Evolutionary conservation across 2,113 vertebrate genomes (phyloP), one percentile per base, ranked within the genome.

Genomic region (Rostratula benghalensis): DNA sequence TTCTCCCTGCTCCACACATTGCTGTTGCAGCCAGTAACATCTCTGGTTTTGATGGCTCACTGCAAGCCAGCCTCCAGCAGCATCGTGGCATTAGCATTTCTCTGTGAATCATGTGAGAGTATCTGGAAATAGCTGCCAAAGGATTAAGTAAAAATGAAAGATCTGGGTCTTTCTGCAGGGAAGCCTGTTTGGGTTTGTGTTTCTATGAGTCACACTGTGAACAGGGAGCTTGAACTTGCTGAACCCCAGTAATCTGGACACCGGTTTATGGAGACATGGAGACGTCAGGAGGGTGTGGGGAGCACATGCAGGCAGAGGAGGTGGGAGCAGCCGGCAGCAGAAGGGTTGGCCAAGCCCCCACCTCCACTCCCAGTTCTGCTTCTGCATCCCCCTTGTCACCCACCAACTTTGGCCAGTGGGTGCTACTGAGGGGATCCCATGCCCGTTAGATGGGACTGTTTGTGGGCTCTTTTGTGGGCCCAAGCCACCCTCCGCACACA

Each of bases 281-380:
- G 71, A 30, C 0, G 0, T 17, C 5, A 19, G 45, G 71, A 48
- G 53, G 33, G 45, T 37, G 71, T 39, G 46, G 61, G 46, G 37
- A 33, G n/a, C 0, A 0, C 0, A 1, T 3, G 2, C 4, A 67
- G 85, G 35, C 45, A 28, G 75, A 31, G 33, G 39, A 3, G 9
- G 13, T 21, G 35, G 60, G 60, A 80, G 41, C 48, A 31, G 12
- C 37, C 59, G 19, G 45, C 19, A 17, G 75, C 67, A 87, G 60
- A 75, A 31, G 56, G 27, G 37, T 19, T 65, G 51, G 41, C 15
- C 23, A 6, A 87, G 45, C 10, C 51, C 69, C 53, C 8, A 4
- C 22, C 23, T 67, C 54, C 1, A 0, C 2, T 1, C 50, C 84
- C 31, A 83, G 83, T 61, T 30, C 56, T 30, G 56, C 14, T 67